Conservation (phyloP, 2,888 invertebrate species). For the Anthrax anthrax region DNA sequence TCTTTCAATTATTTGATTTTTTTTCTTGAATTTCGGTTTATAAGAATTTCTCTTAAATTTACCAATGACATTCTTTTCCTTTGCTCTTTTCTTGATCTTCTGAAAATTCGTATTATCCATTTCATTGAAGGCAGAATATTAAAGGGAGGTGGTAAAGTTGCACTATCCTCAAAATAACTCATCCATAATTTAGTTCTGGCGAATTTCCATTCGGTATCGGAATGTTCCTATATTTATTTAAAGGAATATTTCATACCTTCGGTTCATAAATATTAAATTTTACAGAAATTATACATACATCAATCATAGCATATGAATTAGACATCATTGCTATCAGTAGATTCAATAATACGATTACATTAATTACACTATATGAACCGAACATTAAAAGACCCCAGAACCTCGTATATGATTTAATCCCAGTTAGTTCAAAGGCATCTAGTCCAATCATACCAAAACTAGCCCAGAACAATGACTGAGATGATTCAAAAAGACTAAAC, state of each 20-base stretch:
- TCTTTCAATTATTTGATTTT: too few relatives aligned
- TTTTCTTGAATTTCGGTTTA: too few relatives aligned
- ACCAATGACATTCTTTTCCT: conserved; percentile 31
- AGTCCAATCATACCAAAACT: conserved; percentile 86
- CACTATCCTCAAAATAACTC: conserved; percentile 86
- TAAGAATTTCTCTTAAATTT: too few relatives aligned
- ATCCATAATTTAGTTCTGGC: conserved; percentile 89
- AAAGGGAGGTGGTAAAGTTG: conserved; percentile 85
- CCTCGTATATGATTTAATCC: conserved; percentile 78
- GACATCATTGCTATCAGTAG: conserved; percentile 98
- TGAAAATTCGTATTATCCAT: conserved; percentile 50
- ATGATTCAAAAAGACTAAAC: conserved; percentile 77
- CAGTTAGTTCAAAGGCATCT: conserved; percentile 73
- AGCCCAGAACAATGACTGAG: conserved; percentile 93
- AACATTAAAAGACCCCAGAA: conserved; percentile 95
- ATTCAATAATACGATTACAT: conserved; percentile 84
- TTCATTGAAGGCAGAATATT: conserved; percentile 86
- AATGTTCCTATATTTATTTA: conserved; percentile 61
- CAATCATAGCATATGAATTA: conserved; percentile 85
- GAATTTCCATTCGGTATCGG: conserved; percentile 95
- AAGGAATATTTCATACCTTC: too few relatives aligned
- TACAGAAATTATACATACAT: conserved; percentile 44
- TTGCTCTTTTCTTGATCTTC: conserved; percentile 37
- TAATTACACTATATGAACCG: conserved; percentile 88
- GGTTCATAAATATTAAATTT: background rate